A percentile compares a stretch with the other conserved stretches of the same genome.
Evolutionary conservation across 2,797 vertebrate genomes (phyloP).

Genomic region (Gastrophryne carolinensis): DNA sequence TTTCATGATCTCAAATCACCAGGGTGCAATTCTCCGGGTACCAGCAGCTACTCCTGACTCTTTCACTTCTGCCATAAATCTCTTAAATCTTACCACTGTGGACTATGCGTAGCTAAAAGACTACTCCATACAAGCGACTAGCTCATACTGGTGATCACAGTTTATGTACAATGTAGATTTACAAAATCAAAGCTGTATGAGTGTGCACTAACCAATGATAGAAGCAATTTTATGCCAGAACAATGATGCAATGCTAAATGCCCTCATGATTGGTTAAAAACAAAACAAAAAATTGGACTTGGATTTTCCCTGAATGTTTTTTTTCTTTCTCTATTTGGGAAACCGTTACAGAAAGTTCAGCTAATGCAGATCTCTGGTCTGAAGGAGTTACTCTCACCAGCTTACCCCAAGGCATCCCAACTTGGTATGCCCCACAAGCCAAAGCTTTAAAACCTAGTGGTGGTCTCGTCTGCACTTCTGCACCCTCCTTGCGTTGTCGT

Average conservation of each 20-base stretch:
- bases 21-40: neutral
- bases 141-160: neutral
- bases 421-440: too few relatives aligned
- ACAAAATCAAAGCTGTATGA: neutral
- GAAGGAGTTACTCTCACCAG: too few relatives aligned
- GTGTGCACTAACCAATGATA: neutral
- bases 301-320: too few relatives aligned
- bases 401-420: too few relatives aligned
- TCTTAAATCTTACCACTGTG: slow-evolving; percentile 7
- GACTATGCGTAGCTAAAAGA: neutral
- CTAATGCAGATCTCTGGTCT: too few relatives aligned
- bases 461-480: too few relatives aligned
- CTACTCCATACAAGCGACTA: neutral
- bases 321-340: too few relatives aligned
- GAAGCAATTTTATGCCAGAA: neutral
- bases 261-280: too few relatives aligned
- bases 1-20: slow-evolving; percentile 22
- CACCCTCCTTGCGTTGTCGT: too few relatives aligned
- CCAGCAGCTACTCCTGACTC: neutral
- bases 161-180: neutral
- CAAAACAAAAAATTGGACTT: too few relatives aligned
- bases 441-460: too few relatives aligned
- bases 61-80: neutral
- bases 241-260: neutral
- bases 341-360: too few relatives aligned